These are phyloP conservation scores for Neosalanx taihuensis DNA, from an alignment of 2,797 vertebrate genomes.

Conservation along the genomic window DNA sequence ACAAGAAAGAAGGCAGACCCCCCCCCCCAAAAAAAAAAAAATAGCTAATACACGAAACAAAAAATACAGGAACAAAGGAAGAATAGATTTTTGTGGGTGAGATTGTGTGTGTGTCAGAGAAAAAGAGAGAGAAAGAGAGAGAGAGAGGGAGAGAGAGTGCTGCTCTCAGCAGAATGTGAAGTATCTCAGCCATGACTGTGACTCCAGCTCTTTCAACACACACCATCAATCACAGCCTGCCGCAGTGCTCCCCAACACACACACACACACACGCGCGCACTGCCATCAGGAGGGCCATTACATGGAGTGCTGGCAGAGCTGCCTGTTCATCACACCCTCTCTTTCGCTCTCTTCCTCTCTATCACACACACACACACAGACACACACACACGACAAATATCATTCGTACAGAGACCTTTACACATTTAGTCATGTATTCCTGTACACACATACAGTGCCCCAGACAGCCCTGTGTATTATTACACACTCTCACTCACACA, in stretches of 20 bases:
- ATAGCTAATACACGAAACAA: too few species aligned
- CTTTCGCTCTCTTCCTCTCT: not conserved
- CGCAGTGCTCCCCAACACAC: slow-evolving; percentile 66
- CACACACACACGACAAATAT: slow-evolving; percentile 7
- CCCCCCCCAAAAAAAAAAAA: not conserved
- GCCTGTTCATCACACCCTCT: too few species aligned
- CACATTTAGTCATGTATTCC: slow-evolving; percentile 23
- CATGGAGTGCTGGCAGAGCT: slow-evolving; percentile 1
- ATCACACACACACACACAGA: slow-evolving; percentile 21
- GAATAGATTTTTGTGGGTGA: not conserved
- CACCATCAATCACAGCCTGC: slow-evolving; percentile 79
- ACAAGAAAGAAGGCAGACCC: not conserved
- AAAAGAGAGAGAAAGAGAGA: slow-evolving; percentile 6
- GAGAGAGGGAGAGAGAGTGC: slow-evolving; percentile 45
- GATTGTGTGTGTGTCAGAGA: not conserved
- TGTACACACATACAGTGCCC: too few species aligned
- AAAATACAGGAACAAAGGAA: not conserved
- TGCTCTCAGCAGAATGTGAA: slow-evolving; percentile 76
- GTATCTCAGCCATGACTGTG: slow-evolving; percentile 77
- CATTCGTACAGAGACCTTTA: slow-evolving; percentile 32
- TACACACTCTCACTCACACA: slow-evolving; percentile 5
- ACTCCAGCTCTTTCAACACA: slow-evolving; percentile 70
- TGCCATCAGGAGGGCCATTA: slow-evolving; percentile 18
- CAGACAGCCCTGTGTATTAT: slow-evolving; percentile 12
- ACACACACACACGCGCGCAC: slow-evolving; percentile 29